These are phyloP conservation scores for Actinernus sp. DNA, from an alignment of 92 coral and sea anemone genomes.

Conservation along the genomic window DNA sequence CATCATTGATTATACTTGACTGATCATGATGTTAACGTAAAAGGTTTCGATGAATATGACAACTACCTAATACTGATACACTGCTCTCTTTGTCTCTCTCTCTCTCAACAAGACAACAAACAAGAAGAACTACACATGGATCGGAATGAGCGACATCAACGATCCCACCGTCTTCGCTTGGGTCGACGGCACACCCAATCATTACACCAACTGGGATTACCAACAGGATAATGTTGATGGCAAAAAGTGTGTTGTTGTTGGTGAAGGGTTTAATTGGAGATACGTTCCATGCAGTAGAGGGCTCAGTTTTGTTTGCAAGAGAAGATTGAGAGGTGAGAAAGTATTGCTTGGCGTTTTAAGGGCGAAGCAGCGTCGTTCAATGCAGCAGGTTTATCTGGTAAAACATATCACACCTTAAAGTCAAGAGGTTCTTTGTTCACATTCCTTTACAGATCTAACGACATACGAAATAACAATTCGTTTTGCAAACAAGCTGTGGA, in stretches of 20 bases:
- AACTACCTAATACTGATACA: no score
- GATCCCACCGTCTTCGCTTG: conserved; percentile 67
- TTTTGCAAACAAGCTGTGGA: conserved; percentile 89
- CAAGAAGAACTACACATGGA: conserved; percentile 75
- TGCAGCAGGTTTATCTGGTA: no score
- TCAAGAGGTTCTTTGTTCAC: no score
- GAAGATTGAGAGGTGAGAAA: conserved; percentile 81
- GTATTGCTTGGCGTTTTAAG: background rate
- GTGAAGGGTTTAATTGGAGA: conserved; percentile 80
- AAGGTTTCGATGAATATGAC: no score
- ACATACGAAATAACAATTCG: conserved; percentile 65
- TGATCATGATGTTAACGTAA: no score
- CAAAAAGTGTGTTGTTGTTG: conserved; percentile 70
- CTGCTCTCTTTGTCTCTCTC: no score
- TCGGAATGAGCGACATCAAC: conserved; percentile 87
- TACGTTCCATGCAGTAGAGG: conserved; percentile 75
- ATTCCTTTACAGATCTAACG: conserved; percentile 73
- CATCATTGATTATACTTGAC: no score
- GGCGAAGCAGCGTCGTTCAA: background rate
- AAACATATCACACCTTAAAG: no score
- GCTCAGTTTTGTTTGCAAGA: conserved; percentile 87
- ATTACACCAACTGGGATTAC: conserved; percentile 73
- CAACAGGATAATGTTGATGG: conserved; percentile 65
- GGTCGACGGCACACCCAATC: conserved; percentile 81
- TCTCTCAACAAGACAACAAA: conserved; percentile 30